A percentile compares a stretch with the other conserved stretches of the same genome.
phyloP scores from a whole-genome alignment of 1,140 invertebrate species.

The Macrobrachium nipponense region DNA sequence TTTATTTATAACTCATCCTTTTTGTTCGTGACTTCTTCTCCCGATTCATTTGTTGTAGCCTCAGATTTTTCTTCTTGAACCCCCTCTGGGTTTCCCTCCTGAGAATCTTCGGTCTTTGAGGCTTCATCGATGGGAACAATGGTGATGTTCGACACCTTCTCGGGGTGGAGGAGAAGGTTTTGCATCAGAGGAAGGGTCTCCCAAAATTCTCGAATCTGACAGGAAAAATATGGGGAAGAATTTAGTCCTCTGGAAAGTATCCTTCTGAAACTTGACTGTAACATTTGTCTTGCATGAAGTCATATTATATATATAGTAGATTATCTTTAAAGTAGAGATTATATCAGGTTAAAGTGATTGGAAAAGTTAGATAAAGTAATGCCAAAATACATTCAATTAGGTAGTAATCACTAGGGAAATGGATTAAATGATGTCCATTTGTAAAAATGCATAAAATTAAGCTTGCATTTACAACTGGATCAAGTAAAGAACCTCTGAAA shows the following conservation, averaged over 20 bases:
- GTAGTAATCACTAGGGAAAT: too few species aligned
- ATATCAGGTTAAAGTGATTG: neutral
- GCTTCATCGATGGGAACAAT: neutral
- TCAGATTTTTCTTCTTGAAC: neutral
- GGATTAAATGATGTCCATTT: too few species aligned
- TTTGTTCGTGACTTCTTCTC: neutral
- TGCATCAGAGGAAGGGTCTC: constrained; percentile 25
- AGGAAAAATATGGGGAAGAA: neutral
- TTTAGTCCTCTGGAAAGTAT: neutral
- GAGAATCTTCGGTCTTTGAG: neutral
- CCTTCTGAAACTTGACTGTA: neutral
- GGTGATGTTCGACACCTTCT: constrained; percentile 5
- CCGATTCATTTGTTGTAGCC: neutral
- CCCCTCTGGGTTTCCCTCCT: neutral
- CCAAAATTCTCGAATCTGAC: constrained; percentile 47
- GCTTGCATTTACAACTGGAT: neutral
- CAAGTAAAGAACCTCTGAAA: neutral
- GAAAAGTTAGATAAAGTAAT: too few species aligned
- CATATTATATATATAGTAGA: neutral
- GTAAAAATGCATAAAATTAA: too few species aligned
- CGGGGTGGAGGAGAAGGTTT: constrained; percentile 40
- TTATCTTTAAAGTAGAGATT: too few species aligned
- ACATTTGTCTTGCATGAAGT: neutral
- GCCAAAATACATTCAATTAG: too few species aligned
- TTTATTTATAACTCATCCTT: constrained; percentile 32